Evolutionary conservation across 2,113 vertebrate genomes (phyloP).

Genomic region (Dinomys branickii): DNA sequence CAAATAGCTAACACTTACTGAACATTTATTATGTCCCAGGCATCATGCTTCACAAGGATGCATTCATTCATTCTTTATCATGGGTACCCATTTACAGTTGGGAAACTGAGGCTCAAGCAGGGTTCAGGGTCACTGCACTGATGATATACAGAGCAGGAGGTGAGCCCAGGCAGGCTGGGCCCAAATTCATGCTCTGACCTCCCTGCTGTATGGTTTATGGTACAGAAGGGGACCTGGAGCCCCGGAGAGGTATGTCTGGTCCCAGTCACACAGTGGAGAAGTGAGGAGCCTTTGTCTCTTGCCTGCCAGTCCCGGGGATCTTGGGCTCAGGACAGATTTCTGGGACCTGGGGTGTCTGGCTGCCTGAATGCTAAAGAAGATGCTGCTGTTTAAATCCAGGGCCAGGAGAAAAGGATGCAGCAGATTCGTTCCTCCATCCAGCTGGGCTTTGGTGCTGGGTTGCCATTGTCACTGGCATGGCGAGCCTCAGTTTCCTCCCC

Average conservation of each 20-base stretch:
- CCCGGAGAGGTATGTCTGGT: not conserved
- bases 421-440: not conserved
- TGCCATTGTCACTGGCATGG: not conserved
- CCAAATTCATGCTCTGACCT: not conserved
- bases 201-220: not conserved
- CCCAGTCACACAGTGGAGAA: not conserved
- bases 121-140: not conserved
- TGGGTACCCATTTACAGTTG: not conserved
- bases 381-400: not conserved
- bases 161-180: not conserved
- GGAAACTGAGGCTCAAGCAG: not conserved
- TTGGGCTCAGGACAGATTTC: not conserved
- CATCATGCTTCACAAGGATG: not conserved
- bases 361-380: not conserved
- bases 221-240: not conserved
- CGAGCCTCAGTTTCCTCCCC: constrained; percentile 49
- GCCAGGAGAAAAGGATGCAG: not conserved
- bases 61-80: too few relatives aligned
- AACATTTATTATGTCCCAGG: not conserved
- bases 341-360: not conserved
- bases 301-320: not conserved
- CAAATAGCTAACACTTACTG: not conserved
- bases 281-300: not conserved
- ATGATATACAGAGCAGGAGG: not conserved
- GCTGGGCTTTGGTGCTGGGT: not conserved